Base-by-base conservation (phyloP, 2,888 invertebrate species). In the Leucoptera coffeella region DNA sequence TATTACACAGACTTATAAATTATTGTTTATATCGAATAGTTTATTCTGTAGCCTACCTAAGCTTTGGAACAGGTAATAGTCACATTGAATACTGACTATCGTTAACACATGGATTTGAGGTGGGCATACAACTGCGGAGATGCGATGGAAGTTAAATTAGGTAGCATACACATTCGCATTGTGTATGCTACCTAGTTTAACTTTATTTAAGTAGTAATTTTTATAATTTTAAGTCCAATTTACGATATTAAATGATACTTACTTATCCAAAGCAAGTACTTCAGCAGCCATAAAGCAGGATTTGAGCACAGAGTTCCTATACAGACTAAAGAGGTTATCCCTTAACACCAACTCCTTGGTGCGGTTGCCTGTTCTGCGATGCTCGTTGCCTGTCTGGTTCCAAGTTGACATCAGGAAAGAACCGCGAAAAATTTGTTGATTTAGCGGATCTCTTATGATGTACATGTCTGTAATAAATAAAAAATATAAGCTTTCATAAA, bases 191-290 rank as follows among this genome's bases (percentile, higher is more conserved):
- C 39, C 35, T 33, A 39, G 31, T 35, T 33, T 28, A 14, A 21
- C n/a, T n/a, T n/a, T n/a, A n/a, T n/a, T n/a, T n/a, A n/a, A n/a
- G n/a, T n/a, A n/a, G n/a, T n/a, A n/a, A n/a, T n/a, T n/a, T n/a
- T n/a, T n/a, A n/a, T n/a, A n/a, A n/a, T n/a, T n/a, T n/a, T n/a
- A n/a, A n/a, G n/a, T n/a, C n/a, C n/a, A n/a, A n/a, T n/a, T 3
- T 14, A 15, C 15, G 12, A 3, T 12, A 12, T 12, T n/a, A 10
- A 12, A 4, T 11, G 5, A 32, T 32, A 32, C 73, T 74, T 62
- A 89, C 89, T 85, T 88, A 53, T 91, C 90, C 27, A 91, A 73
- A 12, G 90, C 90, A 27, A 91, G 69, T 29, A 90, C 80, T 47
- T 91, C 90, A 14, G 84, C 80, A 12, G 81, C 78, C 32, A 85